phyloP scores from a whole-genome alignment of 2,888 invertebrate species.

The Apamea sordens region DNA sequence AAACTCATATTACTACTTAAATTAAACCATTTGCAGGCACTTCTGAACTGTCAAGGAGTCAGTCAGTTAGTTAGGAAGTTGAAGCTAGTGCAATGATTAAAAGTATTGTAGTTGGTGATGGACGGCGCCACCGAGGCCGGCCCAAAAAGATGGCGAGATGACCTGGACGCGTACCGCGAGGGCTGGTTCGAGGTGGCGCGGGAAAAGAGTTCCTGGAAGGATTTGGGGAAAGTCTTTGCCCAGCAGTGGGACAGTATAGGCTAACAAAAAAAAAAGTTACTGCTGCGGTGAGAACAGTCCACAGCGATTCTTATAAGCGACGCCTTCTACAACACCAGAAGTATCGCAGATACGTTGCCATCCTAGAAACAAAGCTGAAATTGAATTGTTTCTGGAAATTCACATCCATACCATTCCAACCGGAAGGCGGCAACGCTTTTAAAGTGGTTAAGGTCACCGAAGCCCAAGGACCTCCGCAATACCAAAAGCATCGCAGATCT shows the following conservation, averaged over 20 bases:
- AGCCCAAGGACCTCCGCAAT: neutral
- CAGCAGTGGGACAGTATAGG: no score
- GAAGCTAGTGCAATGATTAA: neutral
- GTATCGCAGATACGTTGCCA: neutral
- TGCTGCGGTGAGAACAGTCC: no score
- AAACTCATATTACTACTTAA: neutral
- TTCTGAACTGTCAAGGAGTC: neutral
- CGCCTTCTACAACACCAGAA: neutral
- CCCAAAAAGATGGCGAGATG: no score
- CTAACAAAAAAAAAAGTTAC: no score
- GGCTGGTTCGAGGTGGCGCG: no score
- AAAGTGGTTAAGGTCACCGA: neutral
- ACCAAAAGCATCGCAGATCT: neutral
- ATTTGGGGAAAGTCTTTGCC: no score
- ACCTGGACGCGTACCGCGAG: no score
- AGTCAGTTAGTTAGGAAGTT: neutral
- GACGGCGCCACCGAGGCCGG: no score
- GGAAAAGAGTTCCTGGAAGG: no score
- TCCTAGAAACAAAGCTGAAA: neutral
- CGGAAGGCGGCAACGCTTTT: neutral
- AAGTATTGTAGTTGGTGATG: neutral
- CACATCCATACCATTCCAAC: neutral
- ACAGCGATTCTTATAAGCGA: neutral
- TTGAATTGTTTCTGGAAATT: neutral
- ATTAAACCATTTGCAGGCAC: neutral